Evolutionary conservation across 2,888 invertebrate genomes (phyloP).

Genomic region (Tachina lurida): DNA sequence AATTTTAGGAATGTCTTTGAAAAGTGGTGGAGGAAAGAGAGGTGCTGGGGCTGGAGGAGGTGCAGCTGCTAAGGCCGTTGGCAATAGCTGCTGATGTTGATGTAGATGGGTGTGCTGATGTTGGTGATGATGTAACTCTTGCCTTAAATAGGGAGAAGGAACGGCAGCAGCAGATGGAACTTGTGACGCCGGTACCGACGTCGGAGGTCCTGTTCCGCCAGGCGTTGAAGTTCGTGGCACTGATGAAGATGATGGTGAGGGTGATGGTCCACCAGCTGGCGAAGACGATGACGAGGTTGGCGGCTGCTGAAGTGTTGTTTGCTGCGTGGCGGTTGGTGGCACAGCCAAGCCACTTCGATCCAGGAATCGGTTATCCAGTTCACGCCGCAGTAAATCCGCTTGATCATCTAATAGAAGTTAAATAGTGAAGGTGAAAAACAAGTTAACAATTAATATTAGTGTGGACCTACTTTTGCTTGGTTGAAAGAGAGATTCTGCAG

Average conservation of each 20-base stretch:
- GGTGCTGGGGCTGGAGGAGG: slow-evolving; percentile 84
- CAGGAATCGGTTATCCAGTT: slow-evolving; percentile 94
- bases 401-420: slow-evolving; percentile 84
- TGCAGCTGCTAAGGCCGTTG: slow-evolving; percentile 86
- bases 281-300: slow-evolving; percentile 94
- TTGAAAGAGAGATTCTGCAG: slow-evolving; percentile 94
- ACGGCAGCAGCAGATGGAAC: slow-evolving; percentile 73
- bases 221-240: slow-evolving; percentile 85
- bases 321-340: slow-evolving; percentile 78
- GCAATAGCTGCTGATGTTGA: slow-evolving; percentile 91
- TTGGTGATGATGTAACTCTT: slow-evolving; percentile 96
- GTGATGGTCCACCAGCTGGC: slow-evolving; percentile 93
- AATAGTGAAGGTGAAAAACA: neutral
- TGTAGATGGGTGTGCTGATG: slow-evolving; percentile 96
- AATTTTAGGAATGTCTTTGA: slow-evolving; percentile 94
- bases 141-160: slow-evolving; percentile 86
- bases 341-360: slow-evolving; percentile 90
- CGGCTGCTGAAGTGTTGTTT: slow-evolving; percentile 84
- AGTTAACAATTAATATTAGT: neutral
- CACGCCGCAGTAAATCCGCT: slow-evolving; percentile 93
- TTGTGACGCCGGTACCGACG: slow-evolving; percentile 73
- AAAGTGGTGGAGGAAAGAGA: slow-evolving; percentile 87
- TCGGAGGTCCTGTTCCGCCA: slow-evolving; percentile 82
- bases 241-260: slow-evolving; percentile 84
- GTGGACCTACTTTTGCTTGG: slow-evolving; percentile 86